Evolutionary conservation across 2,113 vertebrate genomes (phyloP).

Genomic region (Ciconia maguari): DNA sequence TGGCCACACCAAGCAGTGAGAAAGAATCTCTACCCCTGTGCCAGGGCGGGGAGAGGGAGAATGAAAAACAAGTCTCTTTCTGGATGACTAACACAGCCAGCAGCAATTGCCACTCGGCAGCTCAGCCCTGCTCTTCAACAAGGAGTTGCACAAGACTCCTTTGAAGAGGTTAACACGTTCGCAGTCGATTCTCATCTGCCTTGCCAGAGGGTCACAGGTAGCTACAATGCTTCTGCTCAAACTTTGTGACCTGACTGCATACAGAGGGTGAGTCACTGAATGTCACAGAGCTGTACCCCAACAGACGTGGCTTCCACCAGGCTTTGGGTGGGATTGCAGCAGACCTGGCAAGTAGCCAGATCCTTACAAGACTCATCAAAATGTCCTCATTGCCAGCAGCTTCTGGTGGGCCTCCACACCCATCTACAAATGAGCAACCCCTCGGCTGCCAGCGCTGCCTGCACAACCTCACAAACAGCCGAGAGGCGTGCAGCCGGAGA

Average conservation of each 20-base stretch:
- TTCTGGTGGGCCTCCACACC: not conserved
- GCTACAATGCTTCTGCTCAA: not conserved
- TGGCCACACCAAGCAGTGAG: not conserved
- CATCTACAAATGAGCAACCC: not conserved
- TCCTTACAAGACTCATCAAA: not conserved
- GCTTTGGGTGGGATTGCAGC: not conserved
- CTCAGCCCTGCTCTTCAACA: not conserved
- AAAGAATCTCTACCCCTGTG: not conserved
- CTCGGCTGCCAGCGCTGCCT: not conserved
- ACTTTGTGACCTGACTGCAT: rapidly evolving
- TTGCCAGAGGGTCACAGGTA: not conserved
- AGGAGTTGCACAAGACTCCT: not conserved
- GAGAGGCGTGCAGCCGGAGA: not conserved
- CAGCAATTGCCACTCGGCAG: not conserved
- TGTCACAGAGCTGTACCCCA: rapidly evolving
- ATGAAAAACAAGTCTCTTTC: slow-evolving; percentile 33
- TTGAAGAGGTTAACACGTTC: not conserved
- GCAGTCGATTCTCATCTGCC: not conserved
- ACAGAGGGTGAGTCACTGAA: not conserved
- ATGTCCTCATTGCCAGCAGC: not conserved
- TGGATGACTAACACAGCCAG: slow-evolving; percentile 54
- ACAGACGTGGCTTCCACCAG: rapidly evolving
- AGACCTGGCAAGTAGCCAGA: not conserved
- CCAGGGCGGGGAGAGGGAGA: slow-evolving; percentile 14
- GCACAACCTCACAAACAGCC: not conserved